Conservation (phyloP, 2,888 invertebrate species). For the Therioaphis trifolii region DNA sequence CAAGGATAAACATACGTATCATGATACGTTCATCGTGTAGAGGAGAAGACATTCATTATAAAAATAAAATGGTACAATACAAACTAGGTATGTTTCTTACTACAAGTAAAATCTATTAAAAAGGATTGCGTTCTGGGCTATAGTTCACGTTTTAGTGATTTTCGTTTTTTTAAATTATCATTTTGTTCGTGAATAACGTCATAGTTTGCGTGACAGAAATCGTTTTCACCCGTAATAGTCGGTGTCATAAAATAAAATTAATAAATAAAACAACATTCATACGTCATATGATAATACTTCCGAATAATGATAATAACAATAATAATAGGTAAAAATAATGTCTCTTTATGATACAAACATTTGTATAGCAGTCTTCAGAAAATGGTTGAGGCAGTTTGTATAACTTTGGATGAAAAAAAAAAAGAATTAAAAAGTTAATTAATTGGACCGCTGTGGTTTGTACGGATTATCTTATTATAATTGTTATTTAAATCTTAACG, state of each 20-base stretch:
- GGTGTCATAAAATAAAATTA: slow-evolving; percentile 21
- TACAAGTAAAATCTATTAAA: background rate
- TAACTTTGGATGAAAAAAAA: no score
- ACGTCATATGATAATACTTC: background rate
- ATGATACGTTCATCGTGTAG: background rate
- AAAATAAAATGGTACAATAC: background rate
- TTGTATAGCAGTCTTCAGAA: background rate
- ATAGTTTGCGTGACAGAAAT: slow-evolving; percentile 24
- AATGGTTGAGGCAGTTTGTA: background rate
- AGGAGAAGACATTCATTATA: background rate
- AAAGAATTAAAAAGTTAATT: no score
- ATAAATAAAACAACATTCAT: slow-evolving; percentile 32
- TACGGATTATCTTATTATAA: background rate
- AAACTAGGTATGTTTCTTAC: background rate
- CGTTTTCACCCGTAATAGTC: slow-evolving; percentile 28
- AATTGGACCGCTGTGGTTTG: no score
- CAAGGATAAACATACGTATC: background rate
- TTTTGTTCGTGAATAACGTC: slow-evolving; percentile 29
- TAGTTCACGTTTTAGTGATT: background rate
- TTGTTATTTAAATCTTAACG: no score
- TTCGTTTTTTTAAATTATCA: background rate
- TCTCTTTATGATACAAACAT: background rate
- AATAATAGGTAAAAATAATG: no score
- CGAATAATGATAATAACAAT: slow-evolving; percentile 1
- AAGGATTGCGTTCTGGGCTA: background rate